Conservation (phyloP, 2,113 vertebrate genomes). For the Sander lucioperca region DNA sequence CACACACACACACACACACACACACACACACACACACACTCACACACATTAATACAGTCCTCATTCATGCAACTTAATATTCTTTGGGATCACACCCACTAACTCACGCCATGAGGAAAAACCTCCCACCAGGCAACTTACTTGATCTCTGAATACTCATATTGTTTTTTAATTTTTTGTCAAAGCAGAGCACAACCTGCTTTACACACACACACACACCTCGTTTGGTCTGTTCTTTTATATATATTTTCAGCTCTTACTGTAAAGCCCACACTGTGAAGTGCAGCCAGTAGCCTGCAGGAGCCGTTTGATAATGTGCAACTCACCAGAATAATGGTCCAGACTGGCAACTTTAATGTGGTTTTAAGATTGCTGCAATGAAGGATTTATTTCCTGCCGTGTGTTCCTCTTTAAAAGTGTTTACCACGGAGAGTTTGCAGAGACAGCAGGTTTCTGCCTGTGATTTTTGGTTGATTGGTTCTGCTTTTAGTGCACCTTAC, state of each 20-base stretch:
- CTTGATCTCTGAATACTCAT: not conserved
- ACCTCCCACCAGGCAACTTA: not conserved
- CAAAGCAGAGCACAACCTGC: conserved; percentile 12
- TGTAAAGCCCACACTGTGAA: conserved; percentile 2
- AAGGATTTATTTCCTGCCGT: conserved; percentile 27
- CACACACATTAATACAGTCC: conserved; percentile 8
- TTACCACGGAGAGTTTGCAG: conserved; percentile 68
- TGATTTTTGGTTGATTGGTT: conserved; percentile 48
- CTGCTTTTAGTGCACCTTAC: conserved; percentile 61
- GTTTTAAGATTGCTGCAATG: conserved; percentile 56
- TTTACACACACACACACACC: conserved; percentile 14
- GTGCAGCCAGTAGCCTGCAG: conserved; percentile 19
- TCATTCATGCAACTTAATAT: conserved; percentile 39
- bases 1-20: conserved; percentile 6
- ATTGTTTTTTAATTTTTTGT: not conserved
- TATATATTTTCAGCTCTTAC: not conserved
- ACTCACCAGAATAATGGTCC: conserved; percentile 42
- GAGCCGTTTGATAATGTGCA: conserved; percentile 34
- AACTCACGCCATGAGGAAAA: not conserved
- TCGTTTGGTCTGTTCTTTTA: not conserved
- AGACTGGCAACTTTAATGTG: conserved; percentile 68
- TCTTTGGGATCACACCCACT: conserved; percentile 3
- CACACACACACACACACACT: conserved; percentile 32
- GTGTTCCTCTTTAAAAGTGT: conserved; percentile 70
- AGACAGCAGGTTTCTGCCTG: conserved; percentile 73